Evolutionary conservation across 2,888 invertebrate genomes (phyloP).

Genomic region (Coelinius sp.): DNA sequence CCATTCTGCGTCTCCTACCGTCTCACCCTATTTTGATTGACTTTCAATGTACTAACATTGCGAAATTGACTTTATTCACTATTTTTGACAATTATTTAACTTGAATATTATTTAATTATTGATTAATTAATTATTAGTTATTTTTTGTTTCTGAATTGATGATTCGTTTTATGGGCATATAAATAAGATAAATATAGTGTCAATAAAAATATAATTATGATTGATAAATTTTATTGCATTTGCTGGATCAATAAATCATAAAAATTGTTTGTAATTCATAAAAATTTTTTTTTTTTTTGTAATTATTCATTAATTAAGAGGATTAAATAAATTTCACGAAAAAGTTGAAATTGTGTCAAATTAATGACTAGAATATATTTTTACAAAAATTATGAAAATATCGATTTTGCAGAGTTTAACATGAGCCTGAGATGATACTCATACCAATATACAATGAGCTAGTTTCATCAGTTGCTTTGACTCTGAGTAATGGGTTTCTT

Average conservation of each 20-base stretch:
- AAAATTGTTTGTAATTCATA: no score
- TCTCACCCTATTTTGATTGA: constrained; percentile 45
- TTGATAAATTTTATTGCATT: neutral
- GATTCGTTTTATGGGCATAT: neutral
- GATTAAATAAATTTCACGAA: no score
- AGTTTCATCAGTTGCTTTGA: no score
- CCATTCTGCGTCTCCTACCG: neutral
- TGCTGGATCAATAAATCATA: neutral
- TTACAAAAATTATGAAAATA: neutral
- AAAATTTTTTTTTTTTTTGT: no score
- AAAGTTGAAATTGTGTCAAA: no score
- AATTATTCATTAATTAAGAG: no score
- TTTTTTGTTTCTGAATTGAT: neutral
- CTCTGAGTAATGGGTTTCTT: no score
- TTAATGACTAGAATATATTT: no score
- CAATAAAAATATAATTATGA: neutral
- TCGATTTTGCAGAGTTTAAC: no score
- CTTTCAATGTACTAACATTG: constrained; percentile 45
- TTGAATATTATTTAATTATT: constrained; percentile 1
- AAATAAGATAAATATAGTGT: neutral
- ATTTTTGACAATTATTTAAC: neutral
- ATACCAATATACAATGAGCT: no score
- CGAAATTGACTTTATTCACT: constrained; percentile 14
- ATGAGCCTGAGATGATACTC: no score
- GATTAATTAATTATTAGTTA: neutral